Base-by-base conservation (phyloP, 2,797 vertebrate species). In the Rhinogobio ventralis region DNA sequence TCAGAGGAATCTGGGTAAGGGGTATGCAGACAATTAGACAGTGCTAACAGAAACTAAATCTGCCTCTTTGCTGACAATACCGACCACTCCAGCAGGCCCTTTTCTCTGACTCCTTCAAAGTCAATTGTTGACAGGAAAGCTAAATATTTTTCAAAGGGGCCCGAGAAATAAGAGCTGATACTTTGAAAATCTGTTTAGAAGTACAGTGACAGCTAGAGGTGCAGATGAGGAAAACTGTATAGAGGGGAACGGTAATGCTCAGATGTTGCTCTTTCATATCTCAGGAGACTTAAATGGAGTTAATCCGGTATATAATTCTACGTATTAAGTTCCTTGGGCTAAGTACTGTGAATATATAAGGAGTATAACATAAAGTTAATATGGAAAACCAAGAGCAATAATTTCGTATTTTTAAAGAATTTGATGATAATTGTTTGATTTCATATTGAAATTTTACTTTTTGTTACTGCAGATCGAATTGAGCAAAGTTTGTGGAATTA, bases 1-100 rank as follows among this genome's bases (percentile, higher is more conserved):
- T 19, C 83, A 75, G 89, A 91, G 91, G 89, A 93, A 66, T 78
- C 68, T 72, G 66, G 81, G 49, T 71, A 79, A 74, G 57, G 53
- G 85, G 55, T 72, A 81, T 78, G 66, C 68, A 86, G 83, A 85
- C 72, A 81, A 83, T 49, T 36, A 89, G 57, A 79, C 66, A 73
- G 81, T 45, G 83, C 57, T 87, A 88, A 86, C 69, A 87, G 64
- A 74, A 49, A 76, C 53, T 75, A 85, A 87, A 85, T 89, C 82
- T 85, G 72, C 67, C 68, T 49, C 62, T 72, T 84, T 69, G 55
- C 73, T 74, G 79, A 86, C 85, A 83, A 83, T 64, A 76, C 66
- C n/a, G 79, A 89, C 82, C 33, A 13, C 64, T 80, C 62, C 51
- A 62, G 14, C 64, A 55, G 82, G 74, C 68, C 49, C 64, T 66